Conservation (phyloP, 2,113 vertebrate genomes). For the Murina feae region DNA sequence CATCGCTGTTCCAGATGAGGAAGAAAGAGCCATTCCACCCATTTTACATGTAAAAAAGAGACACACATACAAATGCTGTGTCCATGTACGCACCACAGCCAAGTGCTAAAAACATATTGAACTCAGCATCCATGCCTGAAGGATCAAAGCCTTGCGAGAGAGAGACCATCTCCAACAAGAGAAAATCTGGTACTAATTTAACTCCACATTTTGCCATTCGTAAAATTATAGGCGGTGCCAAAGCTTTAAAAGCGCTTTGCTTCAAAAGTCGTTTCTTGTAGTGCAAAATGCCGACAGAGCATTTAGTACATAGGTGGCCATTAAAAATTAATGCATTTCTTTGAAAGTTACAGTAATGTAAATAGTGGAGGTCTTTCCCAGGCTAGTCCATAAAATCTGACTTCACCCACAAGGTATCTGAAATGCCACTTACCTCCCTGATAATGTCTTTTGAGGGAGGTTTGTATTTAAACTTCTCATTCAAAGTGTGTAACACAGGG, state of each 20-base stretch:
- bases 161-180: background rate
- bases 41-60: background rate
- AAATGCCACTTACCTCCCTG: background rate
- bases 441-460: background rate
- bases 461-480: background rate
- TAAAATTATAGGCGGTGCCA: slow-evolving; percentile 27
- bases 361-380: background rate
- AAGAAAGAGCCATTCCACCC: background rate
- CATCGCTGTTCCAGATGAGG: slow-evolving; percentile 21
- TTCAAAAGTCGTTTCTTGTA: slow-evolving; percentile 8
- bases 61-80: background rate
- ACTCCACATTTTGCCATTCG: slow-evolving; percentile 42
- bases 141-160: slow-evolving; percentile 43
- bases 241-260: background rate
- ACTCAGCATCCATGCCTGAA: background rate
- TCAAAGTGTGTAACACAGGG: background rate
- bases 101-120: slow-evolving; percentile 16
- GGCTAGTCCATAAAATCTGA: background rate
- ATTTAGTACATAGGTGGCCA: background rate
- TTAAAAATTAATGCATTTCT: slow-evolving; percentile 2
- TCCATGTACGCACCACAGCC: background rate
- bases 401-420: background rate
- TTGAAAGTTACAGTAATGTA: slow-evolving; percentile 16
- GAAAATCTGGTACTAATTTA: slow-evolving; percentile 62
- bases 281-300: background rate